These are phyloP conservation scores for Ancistrus triradiatus DNA, from an alignment of 2,113 vertebrate species.

Conservation along the genomic window DNA sequence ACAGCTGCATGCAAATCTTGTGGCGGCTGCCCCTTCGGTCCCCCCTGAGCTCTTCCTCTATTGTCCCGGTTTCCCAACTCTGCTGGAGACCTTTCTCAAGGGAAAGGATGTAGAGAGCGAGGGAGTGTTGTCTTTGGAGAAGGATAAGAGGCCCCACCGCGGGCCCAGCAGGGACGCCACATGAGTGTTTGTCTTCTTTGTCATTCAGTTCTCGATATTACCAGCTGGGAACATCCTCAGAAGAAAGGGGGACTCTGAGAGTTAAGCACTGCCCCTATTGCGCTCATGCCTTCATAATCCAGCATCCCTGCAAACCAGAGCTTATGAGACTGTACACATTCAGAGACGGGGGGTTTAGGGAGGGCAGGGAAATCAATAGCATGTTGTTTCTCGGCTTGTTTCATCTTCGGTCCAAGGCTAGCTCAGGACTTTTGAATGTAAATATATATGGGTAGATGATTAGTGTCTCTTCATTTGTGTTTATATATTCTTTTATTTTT, in stretches of 20 bases:
- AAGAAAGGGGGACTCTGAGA: slow-evolving; percentile 69
- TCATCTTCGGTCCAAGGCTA: no score
- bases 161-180: slow-evolving; percentile 75
- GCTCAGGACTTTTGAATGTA: no score
- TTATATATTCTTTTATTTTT: no score
- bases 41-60: slow-evolving; percentile 76
- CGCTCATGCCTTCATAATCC: no score
- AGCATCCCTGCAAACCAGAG: no score
- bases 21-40: slow-evolving; percentile 34
- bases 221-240: slow-evolving; percentile 69
- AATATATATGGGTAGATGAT: no score
- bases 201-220: slow-evolving; percentile 65
- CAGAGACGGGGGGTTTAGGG: no score
- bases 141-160: slow-evolving; percentile 76
- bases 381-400: no score
- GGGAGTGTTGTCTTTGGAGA: slow-evolving; percentile 74
- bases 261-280: slow-evolving; percentile 66
- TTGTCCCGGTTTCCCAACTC: slow-evolving; percentile 78
- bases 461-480: no score
- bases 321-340: no score
- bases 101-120: slow-evolving; percentile 38
- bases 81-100: slow-evolving; percentile 83
- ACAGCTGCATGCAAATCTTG: slow-evolving; percentile 91
- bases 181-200: slow-evolving; percentile 72
- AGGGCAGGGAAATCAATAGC: no score